These are phyloP conservation scores for Neomorphus geoffroyi DNA, from an alignment of 2,797 vertebrate genomes.

Conservation along the genomic window DNA sequence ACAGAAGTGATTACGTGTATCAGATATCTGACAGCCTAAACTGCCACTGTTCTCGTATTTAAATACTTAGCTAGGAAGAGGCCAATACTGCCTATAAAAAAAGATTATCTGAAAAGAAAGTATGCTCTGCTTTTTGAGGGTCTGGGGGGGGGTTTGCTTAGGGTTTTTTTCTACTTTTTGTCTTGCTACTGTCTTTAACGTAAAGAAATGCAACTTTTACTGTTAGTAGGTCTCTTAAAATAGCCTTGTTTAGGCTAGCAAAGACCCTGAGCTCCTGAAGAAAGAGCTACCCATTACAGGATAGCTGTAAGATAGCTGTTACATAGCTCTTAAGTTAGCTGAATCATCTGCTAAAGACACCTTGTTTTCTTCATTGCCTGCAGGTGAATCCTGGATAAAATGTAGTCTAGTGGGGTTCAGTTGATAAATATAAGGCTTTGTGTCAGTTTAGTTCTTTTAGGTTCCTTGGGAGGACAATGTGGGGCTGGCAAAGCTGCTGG, in stretches of 20 bases:
- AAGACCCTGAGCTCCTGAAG: background rate
- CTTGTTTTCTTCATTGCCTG: background rate
- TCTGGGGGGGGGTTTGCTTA: background rate
- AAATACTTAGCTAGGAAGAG: background rate
- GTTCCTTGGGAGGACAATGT: rapidly evolving
- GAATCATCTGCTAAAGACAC: background rate
- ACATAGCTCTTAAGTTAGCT: background rate
- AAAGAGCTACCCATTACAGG: background rate
- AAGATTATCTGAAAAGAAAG: background rate
- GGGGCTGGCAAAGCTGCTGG: background rate
- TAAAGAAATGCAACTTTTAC: background rate
- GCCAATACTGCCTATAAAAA: background rate
- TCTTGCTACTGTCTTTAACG: background rate
- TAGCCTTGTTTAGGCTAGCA: background rate
- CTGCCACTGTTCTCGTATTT: background rate
- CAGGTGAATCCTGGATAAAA: background rate
- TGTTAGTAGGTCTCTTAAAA: background rate
- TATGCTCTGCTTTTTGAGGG: background rate
- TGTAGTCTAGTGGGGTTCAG: background rate
- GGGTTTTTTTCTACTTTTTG: background rate
- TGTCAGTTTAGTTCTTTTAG: rapidly evolving
- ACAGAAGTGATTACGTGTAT: background rate
- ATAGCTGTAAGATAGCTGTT: background rate
- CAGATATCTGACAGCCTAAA: background rate
- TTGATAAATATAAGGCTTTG: background rate